Percentiles rank a stretch among this genome's conserved stretches.
Conservation (phyloP, 2,797 vertebrate genomes). For the Diceros bicornis region DNA sequence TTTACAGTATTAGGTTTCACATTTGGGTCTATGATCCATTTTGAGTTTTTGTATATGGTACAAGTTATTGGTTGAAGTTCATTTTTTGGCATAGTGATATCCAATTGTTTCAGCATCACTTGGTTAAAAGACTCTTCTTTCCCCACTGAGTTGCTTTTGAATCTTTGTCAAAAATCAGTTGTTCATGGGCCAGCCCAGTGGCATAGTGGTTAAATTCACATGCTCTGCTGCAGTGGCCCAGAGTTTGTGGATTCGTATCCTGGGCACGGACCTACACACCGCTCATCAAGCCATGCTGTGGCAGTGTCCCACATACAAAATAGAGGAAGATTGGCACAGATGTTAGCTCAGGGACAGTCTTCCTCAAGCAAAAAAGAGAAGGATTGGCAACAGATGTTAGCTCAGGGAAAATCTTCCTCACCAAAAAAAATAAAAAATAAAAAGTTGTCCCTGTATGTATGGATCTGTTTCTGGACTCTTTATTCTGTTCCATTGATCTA, state of each 20-base stretch:
- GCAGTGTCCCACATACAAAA: no score
- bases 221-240: no score
- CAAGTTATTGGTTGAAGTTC: not conserved
- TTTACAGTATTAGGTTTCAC: not conserved
- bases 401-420: no score
- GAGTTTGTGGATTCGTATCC: no score
- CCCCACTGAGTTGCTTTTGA: not conserved
- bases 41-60: slow-evolving; percentile 27
- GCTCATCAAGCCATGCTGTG: no score
- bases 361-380: no score
- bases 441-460: not conserved
- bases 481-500: not conserved
- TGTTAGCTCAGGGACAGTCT: no score
- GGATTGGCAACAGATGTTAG: no score
- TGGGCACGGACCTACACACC: no score
- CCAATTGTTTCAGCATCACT: not conserved
- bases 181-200: not conserved
- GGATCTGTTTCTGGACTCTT: not conserved
- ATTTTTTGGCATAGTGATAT: not conserved
- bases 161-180: slow-evolving; percentile 12
- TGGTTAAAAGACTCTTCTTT: slow-evolving; percentile 32
- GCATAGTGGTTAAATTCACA: no score
- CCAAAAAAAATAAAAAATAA: not conserved
- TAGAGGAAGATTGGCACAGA: no score
- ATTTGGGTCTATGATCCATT: not conserved